Evolutionary conservation across 2,888 invertebrate genomes (phyloP).

Genomic region (Megamerina dolium): DNA sequence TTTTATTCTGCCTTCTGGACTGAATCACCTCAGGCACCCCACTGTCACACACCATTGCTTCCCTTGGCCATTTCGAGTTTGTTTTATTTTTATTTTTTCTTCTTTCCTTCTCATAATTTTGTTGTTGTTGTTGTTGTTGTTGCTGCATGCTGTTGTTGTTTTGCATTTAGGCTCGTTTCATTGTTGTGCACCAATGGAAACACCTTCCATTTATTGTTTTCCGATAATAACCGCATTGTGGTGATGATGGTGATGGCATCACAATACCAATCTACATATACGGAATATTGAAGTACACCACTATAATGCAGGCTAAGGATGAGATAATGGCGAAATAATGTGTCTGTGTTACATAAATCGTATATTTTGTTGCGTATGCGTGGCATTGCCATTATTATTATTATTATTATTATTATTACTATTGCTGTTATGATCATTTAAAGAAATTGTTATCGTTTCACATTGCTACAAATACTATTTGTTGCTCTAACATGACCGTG

Average conservation of each 20-base stretch:
- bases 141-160: neutral
- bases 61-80: neutral
- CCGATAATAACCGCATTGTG: conserved; percentile 10
- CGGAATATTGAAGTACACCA: no score
- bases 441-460: conserved; percentile 19
- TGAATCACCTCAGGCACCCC: neutral
- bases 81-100: neutral
- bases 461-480: no score
- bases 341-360: conserved; percentile 21
- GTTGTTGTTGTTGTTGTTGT: neutral
- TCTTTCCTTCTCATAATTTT: neutral
- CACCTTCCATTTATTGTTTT: conserved; percentile 13
- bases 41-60: neutral
- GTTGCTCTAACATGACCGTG: no score
- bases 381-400: no score
- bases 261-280: no score
- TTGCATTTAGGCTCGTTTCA: neutral
- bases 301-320: no score
- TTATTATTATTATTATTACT: no score
- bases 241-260: neutral
- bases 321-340: conserved; percentile 22
- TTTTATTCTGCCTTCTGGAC: neutral
- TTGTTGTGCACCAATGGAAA: conserved; percentile 1
- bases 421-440: conserved; percentile 18
- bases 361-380: conserved; percentile 11